These are phyloP conservation scores for Alauda arvensis DNA, from an alignment of 2,797 vertebrate species.

Conservation along the genomic window DNA sequence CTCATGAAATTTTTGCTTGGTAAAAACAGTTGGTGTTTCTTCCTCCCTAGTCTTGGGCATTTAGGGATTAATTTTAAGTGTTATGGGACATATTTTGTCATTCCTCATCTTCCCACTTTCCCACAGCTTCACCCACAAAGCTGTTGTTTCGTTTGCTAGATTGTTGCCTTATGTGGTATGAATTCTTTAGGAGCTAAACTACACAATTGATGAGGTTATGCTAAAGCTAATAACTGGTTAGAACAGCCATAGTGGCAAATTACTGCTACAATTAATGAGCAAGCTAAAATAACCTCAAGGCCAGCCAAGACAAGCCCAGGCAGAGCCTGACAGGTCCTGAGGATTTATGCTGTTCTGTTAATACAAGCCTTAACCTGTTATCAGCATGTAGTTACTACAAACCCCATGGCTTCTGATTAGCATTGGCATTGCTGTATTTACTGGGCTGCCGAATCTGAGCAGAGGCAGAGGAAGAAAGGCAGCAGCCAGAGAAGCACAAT, in stretches of 20 bases:
- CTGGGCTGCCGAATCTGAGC: background rate
- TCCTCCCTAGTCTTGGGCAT: background rate
- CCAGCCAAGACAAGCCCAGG: background rate
- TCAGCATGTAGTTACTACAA: background rate
- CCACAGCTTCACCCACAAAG: background rate
- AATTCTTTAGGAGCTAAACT: background rate
- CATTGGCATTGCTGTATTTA: background rate
- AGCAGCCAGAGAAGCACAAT: background rate
- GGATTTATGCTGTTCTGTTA: background rate
- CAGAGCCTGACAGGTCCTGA: background rate
- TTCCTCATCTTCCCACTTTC: background rate
- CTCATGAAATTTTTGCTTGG: background rate
- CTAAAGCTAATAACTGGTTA: background rate
- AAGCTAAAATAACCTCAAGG: background rate
- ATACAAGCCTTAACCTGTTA: background rate
- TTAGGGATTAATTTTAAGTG: background rate
- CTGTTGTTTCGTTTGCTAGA: accelerated
- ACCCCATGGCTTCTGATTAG: background rate
- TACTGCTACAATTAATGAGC: background rate
- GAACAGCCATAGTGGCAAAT: background rate
- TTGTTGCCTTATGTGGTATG: accelerated
- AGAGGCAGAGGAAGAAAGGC: background rate
- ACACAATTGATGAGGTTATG: background rate
- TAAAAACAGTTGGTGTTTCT: background rate
- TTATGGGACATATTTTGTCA: background rate